Conservation (phyloP, 1,140 invertebrate genomes). For the Lerema accius region DNA sequence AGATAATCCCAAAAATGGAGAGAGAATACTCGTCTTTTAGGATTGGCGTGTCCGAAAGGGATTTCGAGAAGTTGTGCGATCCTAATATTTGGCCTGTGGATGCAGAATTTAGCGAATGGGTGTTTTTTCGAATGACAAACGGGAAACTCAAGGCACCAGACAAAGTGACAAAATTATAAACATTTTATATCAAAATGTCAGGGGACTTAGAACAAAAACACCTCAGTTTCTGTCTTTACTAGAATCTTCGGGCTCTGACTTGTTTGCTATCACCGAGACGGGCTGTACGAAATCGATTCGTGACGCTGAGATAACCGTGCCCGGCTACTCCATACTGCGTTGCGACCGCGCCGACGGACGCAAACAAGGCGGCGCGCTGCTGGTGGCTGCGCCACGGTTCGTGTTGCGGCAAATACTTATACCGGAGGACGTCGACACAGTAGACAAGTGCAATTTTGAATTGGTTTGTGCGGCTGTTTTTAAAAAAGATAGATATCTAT, state of each 20-base stretch:
- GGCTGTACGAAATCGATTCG: too few relatives aligned
- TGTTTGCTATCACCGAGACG: too few relatives aligned
- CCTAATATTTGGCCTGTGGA: constrained; percentile 3
- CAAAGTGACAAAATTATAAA: background rate
- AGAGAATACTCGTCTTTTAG: constrained; percentile 1
- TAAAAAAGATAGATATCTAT: background rate
- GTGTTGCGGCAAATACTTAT: too few relatives aligned
- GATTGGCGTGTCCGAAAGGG: background rate
- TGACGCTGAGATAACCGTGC: too few relatives aligned
- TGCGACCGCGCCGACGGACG: too few relatives aligned
- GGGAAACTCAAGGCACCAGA: background rate
- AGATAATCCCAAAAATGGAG: background rate
- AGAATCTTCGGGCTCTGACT: too few relatives aligned
- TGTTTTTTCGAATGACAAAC: constrained; percentile 1
- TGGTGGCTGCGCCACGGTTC: too few relatives aligned
- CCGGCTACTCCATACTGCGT: too few relatives aligned
- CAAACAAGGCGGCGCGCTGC: too few relatives aligned
- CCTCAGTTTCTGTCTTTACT: background rate
- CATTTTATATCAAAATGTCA: constrained; percentile 3
- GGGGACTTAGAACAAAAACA: constrained; percentile 3
- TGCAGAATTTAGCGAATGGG: constrained; percentile 3
- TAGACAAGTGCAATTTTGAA: background rate
- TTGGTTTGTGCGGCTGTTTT: background rate
- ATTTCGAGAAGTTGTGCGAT: background rate
- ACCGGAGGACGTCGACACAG: background rate